Base-by-base conservation (phyloP, 92 coral and sea anemone species). In the Micromussa lordhowensis region DNA sequence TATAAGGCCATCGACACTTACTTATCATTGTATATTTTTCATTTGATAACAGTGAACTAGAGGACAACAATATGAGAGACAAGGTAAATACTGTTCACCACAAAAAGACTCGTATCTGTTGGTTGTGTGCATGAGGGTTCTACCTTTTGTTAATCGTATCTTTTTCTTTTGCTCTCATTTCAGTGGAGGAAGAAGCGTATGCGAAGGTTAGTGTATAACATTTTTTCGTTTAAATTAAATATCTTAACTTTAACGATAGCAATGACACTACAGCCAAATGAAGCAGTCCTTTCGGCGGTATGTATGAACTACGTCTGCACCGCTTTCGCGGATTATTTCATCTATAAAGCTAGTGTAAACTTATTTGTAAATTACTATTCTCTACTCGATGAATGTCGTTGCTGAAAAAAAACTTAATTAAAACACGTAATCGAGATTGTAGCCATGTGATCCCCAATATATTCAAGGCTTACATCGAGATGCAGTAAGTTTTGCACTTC, bases 141-240 rank as follows among this genome's bases (percentile, higher is more conserved):
- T 71, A 28, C 10, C 48, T 68, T 75, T 58, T 75, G 48, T 26
- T 61, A 55, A 75, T 81, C 85, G 38, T 40, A 36, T 66, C 29
- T 82, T 79, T 75, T 44, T 70, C 84, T 75, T 44, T 44, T 44
- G 51, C n/a, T 78, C 3, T 74, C 34, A 40, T 78, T 82, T 61
- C 82, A 95, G 98, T 95, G 98, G 98, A 95, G 83, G 96, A 95
- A 95, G 79, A 95, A 95, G 92, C 98, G 98, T 55, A 95, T 95
- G 98, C 91, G 98, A 88, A 95, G 98, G 98, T 95, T 35, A 81
- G 95, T 84, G 3, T 7, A 6, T 1, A 1, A 7, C 11, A 30
- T 22, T 61, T 40, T 76, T 24, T 54, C 28, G 28, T 63, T 73
- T 32, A 19, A 16, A 38, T 19, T 36, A 12, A 13, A 22, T 4